Evolutionary conservation across 2,113 vertebrate species (phyloP).

Genomic region (Alouatta palliata): DNA sequence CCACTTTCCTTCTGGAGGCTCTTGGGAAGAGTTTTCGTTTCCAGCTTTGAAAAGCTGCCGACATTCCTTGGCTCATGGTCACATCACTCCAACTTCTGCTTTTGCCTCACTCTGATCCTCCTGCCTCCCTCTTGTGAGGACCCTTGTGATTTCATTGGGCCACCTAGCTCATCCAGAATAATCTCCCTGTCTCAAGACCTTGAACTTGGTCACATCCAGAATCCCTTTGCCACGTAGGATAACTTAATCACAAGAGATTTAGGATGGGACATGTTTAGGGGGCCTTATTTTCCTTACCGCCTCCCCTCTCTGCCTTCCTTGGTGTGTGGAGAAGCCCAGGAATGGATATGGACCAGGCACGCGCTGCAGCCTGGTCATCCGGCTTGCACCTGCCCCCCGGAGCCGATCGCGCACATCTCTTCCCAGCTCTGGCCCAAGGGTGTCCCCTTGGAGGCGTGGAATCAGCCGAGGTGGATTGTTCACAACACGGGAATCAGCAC

Average conservation of each 20-base stretch:
- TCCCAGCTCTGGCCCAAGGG: background rate
- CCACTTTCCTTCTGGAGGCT: background rate
- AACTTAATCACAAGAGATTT: background rate
- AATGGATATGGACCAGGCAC: background rate
- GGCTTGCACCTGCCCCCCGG: background rate
- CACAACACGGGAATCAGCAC: accelerated
- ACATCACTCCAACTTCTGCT: background rate
- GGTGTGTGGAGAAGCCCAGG: background rate
- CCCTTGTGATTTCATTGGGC: background rate
- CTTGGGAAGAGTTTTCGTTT: background rate
- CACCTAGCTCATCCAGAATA: too few species aligned
- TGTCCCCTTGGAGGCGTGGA: accelerated
- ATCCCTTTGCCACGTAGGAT: background rate
- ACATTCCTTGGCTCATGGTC: background rate
- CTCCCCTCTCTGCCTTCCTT: background rate
- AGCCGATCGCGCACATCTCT: accelerated
- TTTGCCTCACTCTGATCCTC: background rate
- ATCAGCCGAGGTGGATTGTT: background rate
- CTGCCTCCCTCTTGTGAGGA: background rate
- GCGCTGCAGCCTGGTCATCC: accelerated
- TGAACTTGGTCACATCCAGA: background rate
- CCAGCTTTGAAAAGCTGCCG: background rate
- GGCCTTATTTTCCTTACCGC: accelerated
- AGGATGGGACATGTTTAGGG: background rate
- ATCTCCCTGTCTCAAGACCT: background rate